Evolutionary conservation across 2,113 vertebrate genomes (phyloP), one percentile per base, ranked within the genome.

Genomic region (Microcebus jonahi): DNA sequence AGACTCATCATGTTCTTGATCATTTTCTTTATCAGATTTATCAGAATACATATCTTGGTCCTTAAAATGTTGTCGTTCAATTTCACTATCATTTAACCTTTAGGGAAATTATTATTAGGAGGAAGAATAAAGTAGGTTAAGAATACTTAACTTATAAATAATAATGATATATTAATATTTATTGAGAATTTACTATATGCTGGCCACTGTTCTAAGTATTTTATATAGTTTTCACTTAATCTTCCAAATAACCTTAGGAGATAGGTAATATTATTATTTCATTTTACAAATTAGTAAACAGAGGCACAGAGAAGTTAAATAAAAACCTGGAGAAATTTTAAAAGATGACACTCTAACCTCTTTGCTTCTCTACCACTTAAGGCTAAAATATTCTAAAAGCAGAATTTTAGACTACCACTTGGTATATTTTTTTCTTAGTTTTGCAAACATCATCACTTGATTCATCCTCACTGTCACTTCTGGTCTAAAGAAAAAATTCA

Each of bases 11-110:
- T 99, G 99, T 90, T 99, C 99, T 86, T 98, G 99, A 94, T 99
- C 99, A 23, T 99, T 99, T 98, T 99, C 99, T 92, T 99, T 99
- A 98, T 99, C 99, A 0, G 99, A 99, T 97, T 99, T 99, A 98
- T 99, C 99, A 4, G 99, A 99, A 98, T 99, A 99, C 55, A 99
- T 98, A 97, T 99, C 99, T 36, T 99, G 99, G 98, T 99, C 99
- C 98, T 99, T 99, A 97, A 99, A 99, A 86, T 99, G 99, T 90
- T 99, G 99, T 39, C 98, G 98, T 98, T 99, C 99, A 85, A 99
- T 98, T 98, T 99, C 99, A 79, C 99, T 99, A 97, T 99, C 99
- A 83, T 99, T 99, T 97, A 99, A 99, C 98, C 99, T 99, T 94
- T 84, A 65, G 25, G 34, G 25, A 95, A 57, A 55, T 14, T 77